Evolutionary conservation across 2,113 vertebrate genomes (phyloP).

Genomic region (Corythoichthys intestinalis): DNA sequence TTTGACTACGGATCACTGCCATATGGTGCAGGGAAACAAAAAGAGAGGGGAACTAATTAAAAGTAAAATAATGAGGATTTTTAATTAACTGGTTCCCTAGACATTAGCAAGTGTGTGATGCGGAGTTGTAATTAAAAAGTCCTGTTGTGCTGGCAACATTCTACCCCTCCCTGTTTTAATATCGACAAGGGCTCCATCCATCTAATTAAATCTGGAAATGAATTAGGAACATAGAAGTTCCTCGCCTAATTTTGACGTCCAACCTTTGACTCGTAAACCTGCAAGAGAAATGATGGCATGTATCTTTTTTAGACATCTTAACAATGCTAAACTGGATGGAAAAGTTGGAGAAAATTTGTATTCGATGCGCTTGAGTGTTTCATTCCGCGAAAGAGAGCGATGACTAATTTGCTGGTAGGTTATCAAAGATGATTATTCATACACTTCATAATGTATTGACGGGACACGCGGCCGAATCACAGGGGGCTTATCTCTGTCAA

Average conservation of each 20-base stretch:
- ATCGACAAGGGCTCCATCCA: constrained; percentile 71
- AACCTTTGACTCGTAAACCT: constrained; percentile 28
- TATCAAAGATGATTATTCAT: too few species aligned
- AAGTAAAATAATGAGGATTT: constrained; percentile 77
- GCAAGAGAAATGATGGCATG: not conserved
- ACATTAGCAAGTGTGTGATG: constrained; percentile 66
- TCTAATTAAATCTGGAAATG: constrained; percentile 80
- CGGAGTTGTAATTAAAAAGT: constrained; percentile 77
- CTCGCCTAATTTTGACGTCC: constrained; percentile 55
- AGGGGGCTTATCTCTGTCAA: too few species aligned
- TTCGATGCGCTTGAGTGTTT: not conserved
- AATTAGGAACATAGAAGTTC: constrained; percentile 73
- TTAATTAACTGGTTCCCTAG: constrained; percentile 79
- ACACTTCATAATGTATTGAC: too few species aligned
- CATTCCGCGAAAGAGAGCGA: not conserved
- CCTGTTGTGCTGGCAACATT: constrained; percentile 75
- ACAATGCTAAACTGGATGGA: not conserved
- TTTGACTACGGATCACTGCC: constrained; percentile 72
- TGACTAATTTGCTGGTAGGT: not conserved
- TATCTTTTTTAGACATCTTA: not conserved
- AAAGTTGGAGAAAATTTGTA: not conserved
- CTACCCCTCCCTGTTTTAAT: constrained; percentile 68
- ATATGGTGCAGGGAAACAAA: constrained; percentile 78
- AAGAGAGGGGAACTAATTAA: constrained; percentile 77
- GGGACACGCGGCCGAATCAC: too few species aligned